Evolutionary conservation across 2,888 invertebrate species (phyloP), one percentile per base, ranked within the genome.

Genomic region (Agriopis leucophaearia): DNA sequence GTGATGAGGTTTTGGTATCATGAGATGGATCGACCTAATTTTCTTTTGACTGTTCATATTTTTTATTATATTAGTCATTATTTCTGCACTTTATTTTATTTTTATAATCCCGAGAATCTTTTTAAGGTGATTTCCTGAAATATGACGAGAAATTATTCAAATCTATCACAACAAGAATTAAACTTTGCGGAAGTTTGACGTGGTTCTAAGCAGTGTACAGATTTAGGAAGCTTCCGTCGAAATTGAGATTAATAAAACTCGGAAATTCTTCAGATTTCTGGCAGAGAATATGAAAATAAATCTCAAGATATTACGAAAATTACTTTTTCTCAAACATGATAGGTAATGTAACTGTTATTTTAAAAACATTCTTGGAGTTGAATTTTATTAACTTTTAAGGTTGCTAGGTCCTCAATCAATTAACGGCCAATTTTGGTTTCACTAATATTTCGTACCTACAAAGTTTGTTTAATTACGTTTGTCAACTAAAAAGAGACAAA

Each of bases 151-250:
- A 65, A 66, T 61, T 66, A 66, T 66, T 66, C 60, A 61, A 66
- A 66, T 66, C 66, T 66, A 66, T 66, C 66, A 66, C 60, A 66
- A 66, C 66, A 60, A 56, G 60, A 61, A 66, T 66, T 66, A 66
- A 66, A 66, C 66, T 66, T 56, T 18, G 44, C 36, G 44, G 44
- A 66, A 66, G 66, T 66, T 66, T 66, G 66, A 66, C 66, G 55
- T 56, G 48, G 42, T 55, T 60, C 54, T 65, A 54, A 60, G 65
- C 60, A 60, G 60, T 16, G 55, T 55, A 59, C 54, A 54, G 59
- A 48, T 65, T 66, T 55, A 56, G 44, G 44, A 56, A 50, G 60
- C 66, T 64, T 51, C 50, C 48, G 60, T 56, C 16, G 55, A 60
- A 66, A 50, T 60, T 56, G 35, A 60, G 55, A 66, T 66, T 66